Percentiles rank a stretch among this genome's conserved stretches.
Evolutionary conservation across 2,888 invertebrate species (phyloP).

Genomic region (Camptogramma bilineatum): DNA sequence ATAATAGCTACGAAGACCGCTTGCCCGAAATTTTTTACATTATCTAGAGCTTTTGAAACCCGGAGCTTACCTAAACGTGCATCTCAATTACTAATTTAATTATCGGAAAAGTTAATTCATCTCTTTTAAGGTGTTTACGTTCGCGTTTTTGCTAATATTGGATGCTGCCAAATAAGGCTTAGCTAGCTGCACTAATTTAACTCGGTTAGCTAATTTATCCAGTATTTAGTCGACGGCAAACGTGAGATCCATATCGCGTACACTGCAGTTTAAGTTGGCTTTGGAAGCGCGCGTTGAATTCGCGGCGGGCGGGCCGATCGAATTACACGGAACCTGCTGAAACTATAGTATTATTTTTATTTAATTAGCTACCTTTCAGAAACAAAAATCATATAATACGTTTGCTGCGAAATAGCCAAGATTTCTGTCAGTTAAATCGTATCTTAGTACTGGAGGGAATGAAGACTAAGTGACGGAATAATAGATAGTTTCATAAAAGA

Average conservation of each 20-base stretch:
- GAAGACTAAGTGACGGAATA: slow-evolving; percentile 23
- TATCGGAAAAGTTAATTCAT: slow-evolving; percentile 13
- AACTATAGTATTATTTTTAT: slow-evolving; percentile 47
- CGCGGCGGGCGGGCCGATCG: slow-evolving; percentile 69
- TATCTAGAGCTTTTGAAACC: slow-evolving; percentile 14
- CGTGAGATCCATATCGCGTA: slow-evolving; percentile 81
- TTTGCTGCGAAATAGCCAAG: background rate
- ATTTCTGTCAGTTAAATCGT: background rate
- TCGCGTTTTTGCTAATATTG: slow-evolving; percentile 30
- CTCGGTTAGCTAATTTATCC: slow-evolving; percentile 79
- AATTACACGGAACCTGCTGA: slow-evolving; percentile 51
- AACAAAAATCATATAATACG: background rate
- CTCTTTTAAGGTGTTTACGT: slow-evolving; percentile 7
- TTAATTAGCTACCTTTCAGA: slow-evolving; percentile 40
- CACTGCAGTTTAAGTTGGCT: slow-evolving; percentile 69
- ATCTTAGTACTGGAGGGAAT: background rate
- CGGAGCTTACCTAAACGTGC: background rate
- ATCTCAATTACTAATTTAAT: background rate
- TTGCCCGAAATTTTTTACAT: slow-evolving; percentile 44
- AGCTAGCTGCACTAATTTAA: slow-evolving; percentile 71
- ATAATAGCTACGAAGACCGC: slow-evolving; percentile 47
- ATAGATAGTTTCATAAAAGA: slow-evolving; percentile 48
- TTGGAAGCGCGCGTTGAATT: slow-evolving; percentile 67
- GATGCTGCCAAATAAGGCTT: slow-evolving; percentile 48
- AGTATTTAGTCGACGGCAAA: slow-evolving; percentile 78